Base-by-base conservation (phyloP, 2,888 invertebrate species). In the Tholera decimalis region DNA sequence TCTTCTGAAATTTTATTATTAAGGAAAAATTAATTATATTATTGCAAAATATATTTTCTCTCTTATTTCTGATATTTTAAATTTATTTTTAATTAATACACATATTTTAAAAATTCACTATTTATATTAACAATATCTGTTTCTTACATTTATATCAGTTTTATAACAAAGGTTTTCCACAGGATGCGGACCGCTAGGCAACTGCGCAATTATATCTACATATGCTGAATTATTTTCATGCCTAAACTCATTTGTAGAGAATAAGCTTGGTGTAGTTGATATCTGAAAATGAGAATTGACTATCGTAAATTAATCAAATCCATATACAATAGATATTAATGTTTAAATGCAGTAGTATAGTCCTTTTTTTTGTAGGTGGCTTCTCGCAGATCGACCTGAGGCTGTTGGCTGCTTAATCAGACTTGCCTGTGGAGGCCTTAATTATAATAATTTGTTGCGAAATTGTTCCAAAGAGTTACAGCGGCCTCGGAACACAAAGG, bases 261-360 rank as follows among this genome's bases (percentile, higher is more conserved):
- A 98, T 51, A 97, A 94, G 66, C 97, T 97, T 15, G 98, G 98
- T 80, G 97, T 96, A 3, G 96, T 96, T 64, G 97, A 97, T 86
- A 97, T 96, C 96, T 97, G 87, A 46, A 91, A 88, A 77, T 24
- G 3, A 5, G 1, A 22, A 65, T 22, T 7, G 26, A 33, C n/a
- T 20, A 15, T 35, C 7, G 33, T 33, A 9, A 26, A 41, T 11
- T 30, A n/a, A n/a, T n/a, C n/a, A n/a, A 30, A 20, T 5, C 26
- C 8, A 26, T 13, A 37, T 15, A 37, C 5, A 28, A 22, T 18
- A 35, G 2, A 26, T 68, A 33, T 15, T 3, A 18, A 56, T 67
- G 28, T 11, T 54, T 39, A 67, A n/a, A n/a, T n/a, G n/a, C n/a
- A n/a, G n/a, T n/a, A n/a, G n/a, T n/a, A n/a, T n/a, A n/a, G n/a